Percentiles rank a stretch among this genome's conserved stretches.
Evolutionary conservation across 2,113 vertebrate species (phyloP).

Genomic region (Phaethornis superciliosus): DNA sequence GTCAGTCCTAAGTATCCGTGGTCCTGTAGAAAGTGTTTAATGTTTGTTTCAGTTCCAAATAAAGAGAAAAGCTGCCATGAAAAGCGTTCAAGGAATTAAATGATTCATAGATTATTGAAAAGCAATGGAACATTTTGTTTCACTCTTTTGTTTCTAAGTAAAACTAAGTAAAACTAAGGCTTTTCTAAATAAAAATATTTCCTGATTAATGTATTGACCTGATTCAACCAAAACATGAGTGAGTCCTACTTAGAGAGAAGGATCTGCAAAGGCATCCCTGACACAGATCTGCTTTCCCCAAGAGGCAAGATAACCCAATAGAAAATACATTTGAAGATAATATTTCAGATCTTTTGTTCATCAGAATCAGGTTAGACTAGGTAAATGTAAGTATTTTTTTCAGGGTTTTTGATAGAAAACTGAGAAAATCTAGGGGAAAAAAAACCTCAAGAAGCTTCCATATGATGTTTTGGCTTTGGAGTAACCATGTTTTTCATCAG

Average conservation of each 20-base stretch:
- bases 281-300: not conserved
- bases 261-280: not conserved
- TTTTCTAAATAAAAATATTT: not conserved
- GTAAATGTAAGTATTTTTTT: slow-evolving; percentile 1
- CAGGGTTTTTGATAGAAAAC: not conserved
- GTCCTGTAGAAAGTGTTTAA: not conserved
- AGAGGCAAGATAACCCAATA: slow-evolving; percentile 3
- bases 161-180: not conserved
- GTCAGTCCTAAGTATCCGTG: not conserved
- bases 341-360: not conserved
- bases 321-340: not conserved
- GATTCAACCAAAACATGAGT: not conserved
- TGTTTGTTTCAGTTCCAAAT: not conserved
- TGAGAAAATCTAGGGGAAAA: not conserved
- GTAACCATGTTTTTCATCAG: not conserved
- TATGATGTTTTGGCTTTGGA: not conserved
- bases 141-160: not conserved
- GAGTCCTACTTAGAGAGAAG: not conserved
- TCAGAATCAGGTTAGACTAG: not conserved
- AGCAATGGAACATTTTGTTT: not conserved
- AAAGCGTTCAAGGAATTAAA: not conserved
- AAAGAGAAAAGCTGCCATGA: not conserved
- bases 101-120: not conserved
- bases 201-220: not conserved
- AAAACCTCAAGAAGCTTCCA: not conserved